Evolutionary conservation across 1,140 invertebrate species (phyloP).

Genomic region (Meloidogyne exigua): DNA sequence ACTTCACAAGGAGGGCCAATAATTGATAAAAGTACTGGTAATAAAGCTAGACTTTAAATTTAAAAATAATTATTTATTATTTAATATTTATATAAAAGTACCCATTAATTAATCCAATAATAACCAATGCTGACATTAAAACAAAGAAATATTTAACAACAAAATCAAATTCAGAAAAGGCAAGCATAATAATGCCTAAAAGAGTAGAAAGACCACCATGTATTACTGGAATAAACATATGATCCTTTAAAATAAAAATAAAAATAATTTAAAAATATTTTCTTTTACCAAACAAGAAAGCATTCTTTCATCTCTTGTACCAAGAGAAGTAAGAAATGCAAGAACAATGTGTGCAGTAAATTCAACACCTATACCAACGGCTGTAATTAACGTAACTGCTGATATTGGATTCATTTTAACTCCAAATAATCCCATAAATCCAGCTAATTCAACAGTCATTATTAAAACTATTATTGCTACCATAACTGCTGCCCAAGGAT

Average conservation of each 20-base stretch:
- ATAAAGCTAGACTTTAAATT: constrained; percentile 73
- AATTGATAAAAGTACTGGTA: constrained; percentile 84
- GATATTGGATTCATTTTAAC: constrained; percentile 85
- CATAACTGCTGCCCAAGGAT: constrained; percentile 69
- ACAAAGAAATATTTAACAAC: constrained; percentile 87
- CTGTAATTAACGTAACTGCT: constrained; percentile 75
- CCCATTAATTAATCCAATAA: constrained; percentile 81
- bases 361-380: constrained; percentile 82
- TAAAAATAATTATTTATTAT: no score
- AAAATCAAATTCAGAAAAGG: constrained; percentile 91
- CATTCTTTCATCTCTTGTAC: constrained; percentile 76
- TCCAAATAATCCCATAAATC: constrained; percentile 79
- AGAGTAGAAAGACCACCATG: constrained; percentile 81
- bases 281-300: constrained; percentile 71
- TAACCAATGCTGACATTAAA: constrained; percentile 77
- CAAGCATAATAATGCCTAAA: constrained; percentile 80
- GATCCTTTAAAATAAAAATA: constrained; percentile 67
- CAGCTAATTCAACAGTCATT: constrained; percentile 81
- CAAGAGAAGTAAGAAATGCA: constrained; percentile 84
- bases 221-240: constrained; percentile 75
- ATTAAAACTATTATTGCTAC: constrained; percentile 71
- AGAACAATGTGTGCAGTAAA: constrained; percentile 81
- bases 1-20: constrained; percentile 85
- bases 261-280: not conserved
- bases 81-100: no score